A percentile compares a stretch with the other conserved stretches of the same genome.
Evolutionary conservation across 2,888 invertebrate species (phyloP).

Genomic region (Drosophila rellima): DNA sequence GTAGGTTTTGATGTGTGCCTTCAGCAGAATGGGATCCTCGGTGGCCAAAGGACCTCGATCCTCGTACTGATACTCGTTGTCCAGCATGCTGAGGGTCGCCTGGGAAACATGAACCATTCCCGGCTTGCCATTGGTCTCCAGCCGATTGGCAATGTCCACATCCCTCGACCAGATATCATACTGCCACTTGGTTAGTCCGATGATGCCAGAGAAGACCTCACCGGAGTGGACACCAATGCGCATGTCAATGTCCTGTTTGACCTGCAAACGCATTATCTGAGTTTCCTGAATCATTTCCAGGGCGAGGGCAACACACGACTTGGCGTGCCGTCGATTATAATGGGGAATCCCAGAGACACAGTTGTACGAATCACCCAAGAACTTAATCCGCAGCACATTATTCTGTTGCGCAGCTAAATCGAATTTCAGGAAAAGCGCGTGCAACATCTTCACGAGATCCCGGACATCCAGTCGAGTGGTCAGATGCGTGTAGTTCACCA

Average conservation of each 20-base stretch:
- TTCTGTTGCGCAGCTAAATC: constrained; percentile 94
- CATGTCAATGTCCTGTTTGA: constrained; percentile 95
- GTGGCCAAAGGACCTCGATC: constrained; percentile 86
- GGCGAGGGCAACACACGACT: constrained; percentile 94
- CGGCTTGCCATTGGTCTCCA: constrained; percentile 95
- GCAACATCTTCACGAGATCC: constrained; percentile 93
- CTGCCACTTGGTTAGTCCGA: constrained; percentile 97
- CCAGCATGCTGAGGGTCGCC: constrained; percentile 90
- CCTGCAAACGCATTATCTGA: constrained; percentile 89
- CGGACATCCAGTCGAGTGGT: constrained; percentile 92
- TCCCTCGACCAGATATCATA: constrained; percentile 98
- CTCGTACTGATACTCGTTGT: constrained; percentile 89
- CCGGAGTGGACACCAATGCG: constrained; percentile 98
- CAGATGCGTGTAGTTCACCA: constrained; percentile 93
- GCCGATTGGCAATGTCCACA: constrained; percentile 97
- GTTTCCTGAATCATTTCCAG: constrained; percentile 96
- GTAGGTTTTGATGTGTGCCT: constrained; percentile 29
- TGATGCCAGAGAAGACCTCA: constrained; percentile 94
- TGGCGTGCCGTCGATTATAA: constrained; percentile 92
- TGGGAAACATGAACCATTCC: constrained; percentile 95
- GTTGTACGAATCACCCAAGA: constrained; percentile 96
- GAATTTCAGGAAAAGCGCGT: constrained; percentile 95
- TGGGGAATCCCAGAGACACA: constrained; percentile 95
- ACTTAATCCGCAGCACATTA: constrained; percentile 93
- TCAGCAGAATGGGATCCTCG: constrained; percentile 28